These are phyloP conservation scores for Drosophila carrolli DNA, from an alignment of 1,140 invertebrate genomes.

Conservation along the genomic window DNA sequence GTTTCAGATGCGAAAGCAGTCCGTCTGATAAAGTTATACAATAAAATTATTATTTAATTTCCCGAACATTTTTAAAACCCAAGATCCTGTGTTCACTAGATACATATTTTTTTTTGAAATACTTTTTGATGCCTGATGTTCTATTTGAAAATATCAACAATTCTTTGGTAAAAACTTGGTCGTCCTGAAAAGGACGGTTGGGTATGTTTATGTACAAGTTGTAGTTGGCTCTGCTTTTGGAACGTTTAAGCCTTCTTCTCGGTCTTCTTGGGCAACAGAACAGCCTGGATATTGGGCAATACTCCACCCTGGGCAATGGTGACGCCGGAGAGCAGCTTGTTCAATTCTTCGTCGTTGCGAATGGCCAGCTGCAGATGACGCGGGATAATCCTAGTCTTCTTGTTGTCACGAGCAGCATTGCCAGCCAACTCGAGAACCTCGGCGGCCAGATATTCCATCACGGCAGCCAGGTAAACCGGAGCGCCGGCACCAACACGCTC, in stretches of 20 bases:
- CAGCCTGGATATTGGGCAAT: constrained; percentile 91
- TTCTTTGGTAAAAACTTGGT: constrained; percentile 26
- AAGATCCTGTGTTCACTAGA: no score
- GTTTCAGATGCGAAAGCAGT: no score
- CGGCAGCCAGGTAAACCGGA: constrained; percentile 88
- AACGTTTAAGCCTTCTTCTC: constrained; percentile 27
- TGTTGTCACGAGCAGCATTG: constrained; percentile 86
- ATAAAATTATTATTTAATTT: no score
- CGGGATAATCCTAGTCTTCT: constrained; percentile 88
- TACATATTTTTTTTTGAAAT: no score
- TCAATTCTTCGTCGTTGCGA: constrained; percentile 94
- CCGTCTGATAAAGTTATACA: no score
- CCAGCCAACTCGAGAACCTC: constrained; percentile 92
- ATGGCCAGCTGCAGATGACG: constrained; percentile 93
- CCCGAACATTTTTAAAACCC: no score
- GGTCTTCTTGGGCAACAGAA: constrained; percentile 86
- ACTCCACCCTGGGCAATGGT: constrained; percentile 94
- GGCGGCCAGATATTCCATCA: constrained; percentile 88
- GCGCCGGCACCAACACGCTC: constrained; percentile 89
- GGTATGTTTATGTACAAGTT: constrained; percentile 12
- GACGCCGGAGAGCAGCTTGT: constrained; percentile 91
- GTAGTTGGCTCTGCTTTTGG: background rate
- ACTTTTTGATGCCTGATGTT: no score
- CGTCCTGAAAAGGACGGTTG: constrained; percentile 61
- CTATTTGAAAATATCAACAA: background rate